Evolutionary conservation across 2,888 invertebrate genomes (phyloP).

Genomic region (Lycocerus yunnanus): DNA sequence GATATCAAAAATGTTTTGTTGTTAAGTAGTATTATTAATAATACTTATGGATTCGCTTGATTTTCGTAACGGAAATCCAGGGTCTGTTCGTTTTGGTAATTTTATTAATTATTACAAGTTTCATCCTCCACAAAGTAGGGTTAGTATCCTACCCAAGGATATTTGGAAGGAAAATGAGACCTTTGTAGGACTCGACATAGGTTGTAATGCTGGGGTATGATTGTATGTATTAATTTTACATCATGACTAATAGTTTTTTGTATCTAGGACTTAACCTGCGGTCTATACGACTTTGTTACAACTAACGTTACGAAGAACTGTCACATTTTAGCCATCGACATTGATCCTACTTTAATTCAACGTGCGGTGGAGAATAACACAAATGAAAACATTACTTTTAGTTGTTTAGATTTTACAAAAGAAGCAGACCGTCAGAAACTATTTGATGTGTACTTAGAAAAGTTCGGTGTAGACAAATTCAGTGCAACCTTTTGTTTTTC

Average conservation of each 20-base stretch:
- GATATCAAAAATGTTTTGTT: background rate
- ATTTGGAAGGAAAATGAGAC: conserved; percentile 51
- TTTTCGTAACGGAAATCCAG: conserved; percentile 68
- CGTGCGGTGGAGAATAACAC: conserved; percentile 65
- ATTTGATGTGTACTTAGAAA: conserved; percentile 59
- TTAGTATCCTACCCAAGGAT: conserved; percentile 63
- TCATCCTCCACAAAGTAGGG: conserved; percentile 71
- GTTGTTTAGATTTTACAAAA: conserved; percentile 66
- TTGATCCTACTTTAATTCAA: conserved; percentile 71
- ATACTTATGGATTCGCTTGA: conserved; percentile 39
- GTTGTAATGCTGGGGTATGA: conserved; percentile 77
- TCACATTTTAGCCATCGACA: conserved; percentile 71
- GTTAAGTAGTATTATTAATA: background rate
- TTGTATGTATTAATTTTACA: conserved; percentile 31
- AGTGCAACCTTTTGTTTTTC: conserved; percentile 80
- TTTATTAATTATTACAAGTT: conserved; percentile 89
- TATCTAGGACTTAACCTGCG: conserved; percentile 68
- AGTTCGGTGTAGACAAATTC: conserved; percentile 58
- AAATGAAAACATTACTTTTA: conserved; percentile 59
- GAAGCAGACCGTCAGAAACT: conserved; percentile 43
- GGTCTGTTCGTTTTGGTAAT: conserved; percentile 79
- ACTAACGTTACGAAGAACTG: conserved; percentile 51
- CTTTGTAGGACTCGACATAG: conserved; percentile 69
- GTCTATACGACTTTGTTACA: conserved; percentile 61
- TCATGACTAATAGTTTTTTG: conserved; percentile 11